These are phyloP conservation scores for Andrena cerasifolii DNA, from an alignment of 1,140 invertebrate species.

Conservation along the genomic window DNA sequence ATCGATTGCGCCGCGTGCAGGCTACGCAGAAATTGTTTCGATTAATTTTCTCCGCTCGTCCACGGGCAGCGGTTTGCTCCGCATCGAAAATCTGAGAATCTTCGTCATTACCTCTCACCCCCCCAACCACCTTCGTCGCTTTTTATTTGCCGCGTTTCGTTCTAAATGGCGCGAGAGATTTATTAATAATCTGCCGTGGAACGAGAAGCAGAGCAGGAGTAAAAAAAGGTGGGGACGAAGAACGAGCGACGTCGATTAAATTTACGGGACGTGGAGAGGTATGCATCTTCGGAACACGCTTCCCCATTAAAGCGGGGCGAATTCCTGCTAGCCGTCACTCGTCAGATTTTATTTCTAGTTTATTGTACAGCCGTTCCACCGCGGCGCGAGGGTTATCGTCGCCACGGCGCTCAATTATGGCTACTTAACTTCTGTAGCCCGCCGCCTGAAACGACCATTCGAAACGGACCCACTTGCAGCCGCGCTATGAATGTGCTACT, in stretches of 20 bases:
- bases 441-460: constrained; percentile 1
- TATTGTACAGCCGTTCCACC: constrained; percentile 26
- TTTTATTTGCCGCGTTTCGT: constrained; percentile 7
- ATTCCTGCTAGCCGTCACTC: background rate
- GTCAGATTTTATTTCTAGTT: constrained; percentile 36
- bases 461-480: background rate
- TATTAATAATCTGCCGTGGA: constrained; percentile 41
- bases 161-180: constrained; percentile 29
- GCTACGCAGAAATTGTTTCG: background rate
- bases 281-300: constrained; percentile 9
- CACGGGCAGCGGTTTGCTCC: too few species aligned
- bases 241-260: constrained; percentile 40
- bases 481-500: constrained; percentile 8
- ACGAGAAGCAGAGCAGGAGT: background rate
- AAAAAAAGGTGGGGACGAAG: background rate
- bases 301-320: background rate
- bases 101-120: background rate
- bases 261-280: constrained; percentile 20
- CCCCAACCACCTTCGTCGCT: background rate
- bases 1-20: background rate
- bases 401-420: constrained; percentile 32
- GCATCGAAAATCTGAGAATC: background rate
- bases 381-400: constrained; percentile 21
- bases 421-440: constrained; percentile 30
- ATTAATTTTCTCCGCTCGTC: background rate